Evolutionary conservation across 2,797 vertebrate species (phyloP), one percentile per base, ranked within the genome.

Genomic region (Hydrocynus forskahlii): DNA sequence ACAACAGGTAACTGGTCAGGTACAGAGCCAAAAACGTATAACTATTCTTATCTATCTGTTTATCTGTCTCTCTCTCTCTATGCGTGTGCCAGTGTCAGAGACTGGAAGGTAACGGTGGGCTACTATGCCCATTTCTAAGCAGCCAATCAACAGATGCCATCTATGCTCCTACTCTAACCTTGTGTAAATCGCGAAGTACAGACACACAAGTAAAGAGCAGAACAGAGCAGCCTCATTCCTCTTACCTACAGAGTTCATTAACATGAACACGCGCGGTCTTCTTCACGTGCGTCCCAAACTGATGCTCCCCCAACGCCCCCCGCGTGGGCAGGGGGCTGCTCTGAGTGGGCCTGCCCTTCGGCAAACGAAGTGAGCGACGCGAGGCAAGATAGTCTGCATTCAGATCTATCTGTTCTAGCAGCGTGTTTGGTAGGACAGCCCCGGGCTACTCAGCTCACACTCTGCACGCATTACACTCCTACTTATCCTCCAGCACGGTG

Each of bases 231-330:
- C 5, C n/a, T 12, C 29, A 40, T 35, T 25, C 19, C 0, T 40
- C 67, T 21, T 57, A 81, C 80, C 74, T 81, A 75, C 35, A 35
- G 64, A 0, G 17, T n/a, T 29, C 52, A 57, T 50, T 10, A 21
- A 71, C 48, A 48, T 8, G 2, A 23, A 43, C 1, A 17, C 10
- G n/a, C 9, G 8, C 35, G 43, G 17, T 45, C 52, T 64, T 40
- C 16, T 48, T 57, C 50, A 57, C n/a, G 57, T 62, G 60, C 45
- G 13, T 13, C 60, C 23, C 25, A 35, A 25, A 35, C 13, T 54
- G 73, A 70, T 66, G 68, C 48, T 72, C 38, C 48, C 21, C 68
- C 16, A 29, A 13, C 21, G 38, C 12, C 48, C 48, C 13, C 48
- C 10, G 10, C 48, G 12, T 12, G 1, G 10, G 16, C 48, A 5